Base-by-base conservation (phyloP, 2,113 vertebrate genomes). In the Corythaixoides concolor region DNA sequence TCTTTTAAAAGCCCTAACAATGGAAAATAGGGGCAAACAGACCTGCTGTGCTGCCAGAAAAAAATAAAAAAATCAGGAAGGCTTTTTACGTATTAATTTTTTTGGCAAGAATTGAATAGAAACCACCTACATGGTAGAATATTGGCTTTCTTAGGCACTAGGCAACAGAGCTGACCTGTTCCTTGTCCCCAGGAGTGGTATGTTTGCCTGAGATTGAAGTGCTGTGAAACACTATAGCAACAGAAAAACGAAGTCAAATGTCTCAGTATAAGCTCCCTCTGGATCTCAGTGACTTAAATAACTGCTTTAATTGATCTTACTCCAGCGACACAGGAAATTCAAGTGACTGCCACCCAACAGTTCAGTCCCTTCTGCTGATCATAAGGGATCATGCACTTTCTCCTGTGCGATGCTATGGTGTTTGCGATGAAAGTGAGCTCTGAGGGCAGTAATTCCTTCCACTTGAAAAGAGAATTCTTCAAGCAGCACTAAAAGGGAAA, bases 401-500 rank as follows among this genome's bases (percentile, higher is more conserved):
- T 64, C 49, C 41, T 39, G 56, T 41, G 16, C 0, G 1, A 23
- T 33, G 50, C 23, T n/a, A 1, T 27, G 43, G 45, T 58, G 35
- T 68, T 73, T 39, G 62, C 7, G 69, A 74, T 56, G 59, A 92
- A 80, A 89, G 76, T 12, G 80, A 72, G 32, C 33, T 84, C 73
- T 56, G 32, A 75, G 30, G 17, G 74, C 30, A 96, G 49, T 32
- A 83, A 88, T 85, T 85, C 58, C 43, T 95, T 82, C 41, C 66
- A 82, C 72, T 90, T 90, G 67, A 91, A 74, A 91, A 59, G 43
- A 93, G 37, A 93, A 53, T 70, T 63, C 33, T 82, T 92, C 77
- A 86, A 81, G 89, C 60, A 75, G 62, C 39, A 64, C 73, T 93
- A 64, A 92, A 91, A 87, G 30, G 41, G 23, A 81, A 89, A 94